Evolutionary conservation across 2,113 vertebrate species (phyloP).

Genomic region (Antechinus flavipes): DNA sequence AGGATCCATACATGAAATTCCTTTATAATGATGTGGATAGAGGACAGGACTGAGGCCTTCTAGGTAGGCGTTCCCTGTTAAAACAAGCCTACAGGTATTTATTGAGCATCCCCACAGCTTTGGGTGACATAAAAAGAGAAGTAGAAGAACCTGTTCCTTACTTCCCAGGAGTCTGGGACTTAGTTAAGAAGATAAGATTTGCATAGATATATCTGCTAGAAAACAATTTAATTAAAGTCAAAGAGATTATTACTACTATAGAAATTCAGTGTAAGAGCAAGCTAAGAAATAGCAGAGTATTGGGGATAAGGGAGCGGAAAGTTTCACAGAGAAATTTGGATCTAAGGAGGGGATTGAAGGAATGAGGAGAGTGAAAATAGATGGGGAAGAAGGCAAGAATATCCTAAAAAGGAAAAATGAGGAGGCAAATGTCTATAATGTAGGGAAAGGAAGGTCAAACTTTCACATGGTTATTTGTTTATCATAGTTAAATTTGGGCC

Average conservation of each 20-base stretch:
- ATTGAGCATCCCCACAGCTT: background rate
- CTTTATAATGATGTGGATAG: background rate
- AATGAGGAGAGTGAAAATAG: background rate
- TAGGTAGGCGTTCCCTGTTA: background rate
- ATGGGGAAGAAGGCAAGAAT: background rate
- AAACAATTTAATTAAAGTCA: background rate
- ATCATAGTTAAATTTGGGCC: background rate
- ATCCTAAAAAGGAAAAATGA: background rate
- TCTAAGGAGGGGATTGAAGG: background rate
- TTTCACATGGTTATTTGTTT: background rate
- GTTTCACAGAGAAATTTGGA: background rate
- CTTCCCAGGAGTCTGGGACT: background rate
- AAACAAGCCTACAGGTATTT: conserved; percentile 25
- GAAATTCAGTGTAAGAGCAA: background rate
- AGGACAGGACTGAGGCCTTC: conserved; percentile 27
- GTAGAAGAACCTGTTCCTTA: conserved; percentile 3
- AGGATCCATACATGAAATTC: background rate
- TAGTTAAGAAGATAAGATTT: conserved; percentile 1
- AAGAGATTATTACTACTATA: background rate
- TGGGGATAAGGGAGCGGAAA: background rate
- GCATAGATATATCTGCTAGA: background rate
- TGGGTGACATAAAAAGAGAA: background rate
- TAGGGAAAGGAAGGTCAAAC: background rate
- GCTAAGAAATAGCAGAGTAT: background rate
- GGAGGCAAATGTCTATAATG: background rate